Conservation (phyloP, 2,888 invertebrate genomes). For the Tineola bisselliella region DNA sequence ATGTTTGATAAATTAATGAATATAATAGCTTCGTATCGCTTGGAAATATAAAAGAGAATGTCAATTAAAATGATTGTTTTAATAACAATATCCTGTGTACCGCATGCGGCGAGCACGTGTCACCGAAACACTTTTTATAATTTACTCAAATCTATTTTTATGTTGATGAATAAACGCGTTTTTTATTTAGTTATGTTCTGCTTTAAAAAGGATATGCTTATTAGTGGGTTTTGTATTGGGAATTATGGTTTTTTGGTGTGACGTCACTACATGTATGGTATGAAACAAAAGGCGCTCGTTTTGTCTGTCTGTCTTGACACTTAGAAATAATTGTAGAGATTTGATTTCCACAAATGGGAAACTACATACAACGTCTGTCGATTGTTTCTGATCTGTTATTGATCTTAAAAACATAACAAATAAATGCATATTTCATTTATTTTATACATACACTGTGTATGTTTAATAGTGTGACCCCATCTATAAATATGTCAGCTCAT, state of each 20-base stretch:
- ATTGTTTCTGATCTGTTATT: too few species aligned
- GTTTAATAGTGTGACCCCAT: neutral
- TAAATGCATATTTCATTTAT: neutral
- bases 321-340: too few species aligned
- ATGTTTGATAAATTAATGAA: too few species aligned
- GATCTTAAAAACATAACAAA: too few species aligned
- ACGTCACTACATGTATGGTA: too few species aligned
- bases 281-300: too few species aligned
- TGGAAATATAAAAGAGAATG: neutral
- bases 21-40: too few species aligned
- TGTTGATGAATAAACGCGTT: conserved; percentile 24
- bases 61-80: conserved; percentile 37
- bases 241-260: neutral
- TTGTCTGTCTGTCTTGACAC: too few species aligned
- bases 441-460: neutral
- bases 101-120: conserved; percentile 37
- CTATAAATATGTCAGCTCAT: neutral
- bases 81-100: conserved; percentile 41
- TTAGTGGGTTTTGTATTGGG: neutral
- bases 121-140: conserved; percentile 11
- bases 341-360: too few species aligned
- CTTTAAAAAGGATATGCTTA: neutral
- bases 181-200: conserved; percentile 23
- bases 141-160: conserved; percentile 2
- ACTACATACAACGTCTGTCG: too few species aligned